phyloP scores from a whole-genome alignment of 2,113 vertebrate species.

The Pygoscelis adeliae region DNA sequence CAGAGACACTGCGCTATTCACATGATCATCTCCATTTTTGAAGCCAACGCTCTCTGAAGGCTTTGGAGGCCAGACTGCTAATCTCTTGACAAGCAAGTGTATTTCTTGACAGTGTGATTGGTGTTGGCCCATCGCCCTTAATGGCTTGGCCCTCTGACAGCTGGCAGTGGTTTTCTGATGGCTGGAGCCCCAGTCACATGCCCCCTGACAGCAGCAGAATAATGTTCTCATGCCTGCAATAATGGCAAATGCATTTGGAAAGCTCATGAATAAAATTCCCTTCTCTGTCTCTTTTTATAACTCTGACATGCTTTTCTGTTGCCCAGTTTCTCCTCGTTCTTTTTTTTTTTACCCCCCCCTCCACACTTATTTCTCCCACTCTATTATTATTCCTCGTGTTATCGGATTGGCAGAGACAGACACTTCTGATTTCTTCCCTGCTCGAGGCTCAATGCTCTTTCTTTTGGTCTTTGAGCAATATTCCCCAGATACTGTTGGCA shows the following conservation, averaged over 20 bases:
- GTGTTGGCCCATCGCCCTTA: constrained; percentile 38
- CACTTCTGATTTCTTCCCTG: not conserved
- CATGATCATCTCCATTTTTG: not conserved
- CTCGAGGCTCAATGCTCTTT: not conserved
- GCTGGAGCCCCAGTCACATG: constrained; percentile 43
- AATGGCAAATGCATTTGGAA: constrained; percentile 46
- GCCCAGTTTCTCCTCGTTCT: not conserved
- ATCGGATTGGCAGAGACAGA: not conserved
- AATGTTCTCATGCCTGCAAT: constrained; percentile 26
- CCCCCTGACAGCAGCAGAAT: constrained; percentile 53
- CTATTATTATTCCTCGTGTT: not conserved
- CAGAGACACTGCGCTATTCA: not conserved
- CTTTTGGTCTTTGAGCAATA: not conserved
- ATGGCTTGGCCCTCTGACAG: constrained; percentile 56
- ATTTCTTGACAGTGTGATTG: constrained; percentile 44
- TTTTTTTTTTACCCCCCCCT: not conserved
- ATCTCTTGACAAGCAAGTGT: constrained; percentile 47
- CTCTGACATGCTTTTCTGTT: constrained; percentile 12
- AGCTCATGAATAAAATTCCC: constrained; percentile 60
- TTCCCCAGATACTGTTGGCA: not conserved
- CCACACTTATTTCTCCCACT: not conserved
- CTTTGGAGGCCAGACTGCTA: constrained; percentile 16
- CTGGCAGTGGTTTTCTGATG: constrained; percentile 51
- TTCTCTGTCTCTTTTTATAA: constrained; percentile 54
- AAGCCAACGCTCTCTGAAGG: not conserved